A percentile compares a stretch with the other conserved stretches of the same genome.
Evolutionary conservation across 1,140 invertebrate species (phyloP).

Genomic region (Gryon sp.): DNA sequence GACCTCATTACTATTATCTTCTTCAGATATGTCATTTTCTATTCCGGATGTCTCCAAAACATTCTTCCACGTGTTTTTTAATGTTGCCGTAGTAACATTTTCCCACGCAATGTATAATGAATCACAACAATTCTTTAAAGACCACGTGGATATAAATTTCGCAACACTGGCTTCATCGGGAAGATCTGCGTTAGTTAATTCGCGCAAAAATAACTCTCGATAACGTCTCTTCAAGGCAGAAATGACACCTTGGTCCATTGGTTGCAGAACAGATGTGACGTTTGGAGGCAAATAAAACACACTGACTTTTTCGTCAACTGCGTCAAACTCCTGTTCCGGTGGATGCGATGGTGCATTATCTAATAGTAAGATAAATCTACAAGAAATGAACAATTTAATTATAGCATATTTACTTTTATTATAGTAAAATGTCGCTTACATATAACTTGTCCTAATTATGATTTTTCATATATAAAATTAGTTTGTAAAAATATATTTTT

Average conservation of each 20-base stretch:
- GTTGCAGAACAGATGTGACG: constrained; percentile 68
- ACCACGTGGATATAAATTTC: neutral
- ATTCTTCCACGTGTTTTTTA: constrained; percentile 9
- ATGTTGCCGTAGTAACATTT: neutral
- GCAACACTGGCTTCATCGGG: neutral
- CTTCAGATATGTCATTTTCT: neutral
- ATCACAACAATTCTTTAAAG: neutral
- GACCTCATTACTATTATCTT: too few species aligned
- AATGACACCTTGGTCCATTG: constrained; percentile 79
- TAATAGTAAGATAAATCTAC: constrained; percentile 61
- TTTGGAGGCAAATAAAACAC: constrained; percentile 55
- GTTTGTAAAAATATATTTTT: neutral
- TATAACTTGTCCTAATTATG: too few species aligned
- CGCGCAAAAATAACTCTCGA: neutral
- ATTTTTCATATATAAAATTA: neutral
- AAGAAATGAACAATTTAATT: constrained; percentile 11
- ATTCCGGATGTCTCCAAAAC: neutral
- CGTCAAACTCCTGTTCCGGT: constrained; percentile 64
- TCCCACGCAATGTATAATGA: constrained; percentile 1
- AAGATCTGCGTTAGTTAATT: constrained; percentile 3
- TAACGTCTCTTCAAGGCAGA: constrained; percentile 35
- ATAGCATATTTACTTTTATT: too few species aligned
- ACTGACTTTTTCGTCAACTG: constrained; percentile 70
- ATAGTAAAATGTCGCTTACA: too few species aligned
- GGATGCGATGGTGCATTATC: constrained; percentile 77